Conservation (phyloP, 2,797 vertebrate species). For the Lerista edwardsae region DNA sequence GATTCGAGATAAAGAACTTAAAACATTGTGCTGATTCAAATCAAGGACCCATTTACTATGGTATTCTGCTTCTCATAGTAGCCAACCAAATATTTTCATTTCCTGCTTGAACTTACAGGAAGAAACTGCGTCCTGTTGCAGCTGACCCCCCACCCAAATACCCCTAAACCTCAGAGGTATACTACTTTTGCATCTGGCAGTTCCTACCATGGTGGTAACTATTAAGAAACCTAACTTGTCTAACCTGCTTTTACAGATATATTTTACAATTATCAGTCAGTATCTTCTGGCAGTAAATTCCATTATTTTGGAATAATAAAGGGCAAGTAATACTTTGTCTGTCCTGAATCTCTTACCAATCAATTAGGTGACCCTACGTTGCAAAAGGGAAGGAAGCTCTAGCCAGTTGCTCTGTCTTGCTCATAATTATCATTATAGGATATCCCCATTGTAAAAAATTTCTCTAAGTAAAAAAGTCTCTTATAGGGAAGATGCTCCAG, state of each 20-base stretch:
- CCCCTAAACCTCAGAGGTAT: neutral
- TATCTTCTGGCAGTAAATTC: no score
- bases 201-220: neutral
- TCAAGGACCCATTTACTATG: neutral
- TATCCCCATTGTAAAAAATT: neutral
- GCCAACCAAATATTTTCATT: neutral
- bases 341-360: neutral
- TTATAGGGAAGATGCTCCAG: neutral
- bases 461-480: neutral
- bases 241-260: no score
- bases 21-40: neutral
- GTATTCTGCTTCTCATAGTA: neutral
- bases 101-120: neutral
- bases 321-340: neutral
- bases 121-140: no score
- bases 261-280: no score
- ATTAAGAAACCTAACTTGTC: neutral
- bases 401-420: neutral
- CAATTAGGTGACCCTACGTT: neutral
- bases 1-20: neutral
- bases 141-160: neutral
- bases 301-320: no score
- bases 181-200: neutral
- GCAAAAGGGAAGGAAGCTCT: neutral
- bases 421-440: neutral